Evolutionary conservation across 2,888 invertebrate species (phyloP), one percentile per base, ranked within the genome.

Genomic region (Pristionchus maxplancki): DNA sequence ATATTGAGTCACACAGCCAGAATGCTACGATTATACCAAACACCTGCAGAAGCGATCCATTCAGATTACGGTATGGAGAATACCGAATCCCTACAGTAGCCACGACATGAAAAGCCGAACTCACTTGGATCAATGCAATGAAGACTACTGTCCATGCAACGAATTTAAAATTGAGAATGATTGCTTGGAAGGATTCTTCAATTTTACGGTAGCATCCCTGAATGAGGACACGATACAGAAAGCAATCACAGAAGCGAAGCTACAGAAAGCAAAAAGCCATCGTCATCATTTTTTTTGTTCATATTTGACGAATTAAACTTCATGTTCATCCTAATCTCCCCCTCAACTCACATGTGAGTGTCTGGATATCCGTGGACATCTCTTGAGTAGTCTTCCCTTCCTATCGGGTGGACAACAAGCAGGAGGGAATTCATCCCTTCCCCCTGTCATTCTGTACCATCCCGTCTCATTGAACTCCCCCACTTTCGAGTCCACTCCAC

Each of bases 11-110:
- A 91, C 94, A 94, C 28, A 94, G 89, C 91, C 94, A 94, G 89
- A 94, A 94, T 85, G 94, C 94, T 81, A 94, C 94, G 64, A 94
- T 91, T 74, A 94, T 93, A 88, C 94, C 94, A 89, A 94, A 93
- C 74, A 93, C 92, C 93, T 93, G 90, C 78, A 78, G 20, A 48
- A 48, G 64, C 88, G 15, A 24, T 53, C 8, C 17, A 9, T 20
- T 34, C 28, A 17, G 34, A 58, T 58, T 37, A 58, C 74, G 50
- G 74, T 48, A 44, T n/a, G n/a, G n/a, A 9, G 15, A 48, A 24
- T 74, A 20, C 6, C 15, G 34, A 28, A 40, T 3, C 6, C 40
- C 15, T 40, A 62, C 82, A 64, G n/a, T 28, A 85, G 64, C 62
- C 31, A 85, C 85, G 44, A 85, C 40, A 88, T 8, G 2, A 0